A percentile compares a stretch with the other conserved stretches of the same genome.
phyloP scores from a whole-genome alignment of 30 jellyfish, hydroid and myxozoan genomes.

The Aurelia sp. region DNA sequence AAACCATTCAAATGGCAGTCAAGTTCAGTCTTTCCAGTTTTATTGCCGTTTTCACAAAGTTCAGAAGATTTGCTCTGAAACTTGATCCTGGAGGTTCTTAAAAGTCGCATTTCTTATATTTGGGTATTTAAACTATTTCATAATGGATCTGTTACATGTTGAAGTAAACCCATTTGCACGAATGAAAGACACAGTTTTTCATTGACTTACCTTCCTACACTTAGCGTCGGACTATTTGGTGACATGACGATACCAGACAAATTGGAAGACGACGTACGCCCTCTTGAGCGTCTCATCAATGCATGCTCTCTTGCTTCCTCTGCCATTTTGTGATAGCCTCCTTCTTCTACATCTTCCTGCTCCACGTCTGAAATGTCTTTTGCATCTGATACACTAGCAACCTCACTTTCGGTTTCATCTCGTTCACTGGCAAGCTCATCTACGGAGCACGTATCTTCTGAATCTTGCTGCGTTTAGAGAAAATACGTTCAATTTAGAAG shows the following conservation, averaged over 20 bases:
- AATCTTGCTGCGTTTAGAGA: conserved; percentile 38
- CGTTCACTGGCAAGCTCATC: conserved; percentile 84
- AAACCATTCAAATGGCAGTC: no score
- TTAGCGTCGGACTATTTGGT: conserved; percentile 98
- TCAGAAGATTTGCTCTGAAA: no score
- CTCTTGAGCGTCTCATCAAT: conserved; percentile 52
- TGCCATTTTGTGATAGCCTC: conserved; percentile 55
- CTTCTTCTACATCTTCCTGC: conserved; percentile 77
- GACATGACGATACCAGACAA: conserved; percentile 81
- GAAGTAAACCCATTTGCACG: neutral
- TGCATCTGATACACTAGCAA: conserved; percentile 77
- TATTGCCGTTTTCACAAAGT: no score
- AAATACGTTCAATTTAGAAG: no score
- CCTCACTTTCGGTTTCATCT: conserved; percentile 86
- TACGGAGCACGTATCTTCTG: conserved; percentile 76
- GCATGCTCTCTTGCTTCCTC: conserved; percentile 56
- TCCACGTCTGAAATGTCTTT: conserved; percentile 72
- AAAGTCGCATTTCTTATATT: no score
- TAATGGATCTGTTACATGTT: no score
- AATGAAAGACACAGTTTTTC: neutral
- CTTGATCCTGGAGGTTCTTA: no score
- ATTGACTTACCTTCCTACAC: conserved; percentile 91
- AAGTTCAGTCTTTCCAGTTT: no score
- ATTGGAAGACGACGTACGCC: conserved; percentile 71
- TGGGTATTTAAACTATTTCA: no score